Evolutionary conservation across 2,113 vertebrate species (phyloP), one percentile per base, ranked within the genome.

Genomic region (Oncorhynchus clarkii): DNA sequence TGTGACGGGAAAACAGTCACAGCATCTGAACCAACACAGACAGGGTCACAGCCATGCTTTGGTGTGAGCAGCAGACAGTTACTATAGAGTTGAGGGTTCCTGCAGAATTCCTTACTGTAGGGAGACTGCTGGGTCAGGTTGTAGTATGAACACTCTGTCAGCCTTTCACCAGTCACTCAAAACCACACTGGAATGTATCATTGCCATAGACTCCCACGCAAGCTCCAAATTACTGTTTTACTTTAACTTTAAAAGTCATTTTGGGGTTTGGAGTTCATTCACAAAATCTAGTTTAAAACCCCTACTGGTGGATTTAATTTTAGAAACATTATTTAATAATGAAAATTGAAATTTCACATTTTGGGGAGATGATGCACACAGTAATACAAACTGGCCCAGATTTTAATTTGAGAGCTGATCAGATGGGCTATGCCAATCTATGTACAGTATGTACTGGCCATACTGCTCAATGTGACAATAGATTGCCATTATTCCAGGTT

Each of bases 181-280:
- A 90, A 89, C 87, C 88, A 73, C 86, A 84, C 71, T 87, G 88
- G 87, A 90, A 90, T 91, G 87, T 87, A 84, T 89, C 85, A 86
- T 87, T 88, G 72, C 66, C 80, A 31, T 65, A 78, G 77, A 83
- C 78, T 89, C 80, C 85, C 82, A 77, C 75, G 77, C 80, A 72
- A 31, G 6, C 80, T 86, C 81, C 79, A 78, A 82, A 87, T 89
- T 74, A 77, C 73, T 72, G 82, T 80, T 75, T 84, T 79, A 72
- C 72, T 74, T 75, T 31, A 77, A 81, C 71, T 66, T 45, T 11
- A 3, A 26, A 13, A 71, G 80, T 86, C 72, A 81, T 73, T 81
- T 79, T 70, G 64, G 78, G 87, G 70, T 77, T 80, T 27, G 65
- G 59, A 81, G 78, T 67, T 72, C 67, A 24, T 68, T 73, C 45